phyloP scores from a whole-genome alignment of 2,888 invertebrate species.

The Scrobipalpa atriplicella region DNA sequence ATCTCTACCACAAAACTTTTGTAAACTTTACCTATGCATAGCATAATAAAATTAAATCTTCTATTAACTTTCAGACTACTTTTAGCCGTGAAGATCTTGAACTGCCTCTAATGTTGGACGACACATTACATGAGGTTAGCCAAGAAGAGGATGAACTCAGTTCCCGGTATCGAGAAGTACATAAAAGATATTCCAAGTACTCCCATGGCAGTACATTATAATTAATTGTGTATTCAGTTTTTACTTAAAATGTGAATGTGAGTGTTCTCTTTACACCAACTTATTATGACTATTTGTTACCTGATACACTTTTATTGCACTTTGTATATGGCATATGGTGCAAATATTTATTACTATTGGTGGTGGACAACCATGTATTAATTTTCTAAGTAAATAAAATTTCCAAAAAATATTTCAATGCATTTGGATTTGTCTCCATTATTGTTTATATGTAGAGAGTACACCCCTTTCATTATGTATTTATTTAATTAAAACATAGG shows the following conservation, averaged over 20 bases:
- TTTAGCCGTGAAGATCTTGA: constrained; percentile 60
- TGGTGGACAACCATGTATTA: no score
- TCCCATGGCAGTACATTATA: constrained; percentile 67
- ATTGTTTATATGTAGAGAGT: no score
- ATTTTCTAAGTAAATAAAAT: no score
- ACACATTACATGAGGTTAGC: constrained; percentile 69
- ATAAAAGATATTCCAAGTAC: constrained; percentile 61
- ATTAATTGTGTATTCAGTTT: constrained; percentile 12
- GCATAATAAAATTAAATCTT: neutral
- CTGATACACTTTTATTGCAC: no score
- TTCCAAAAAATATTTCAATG: no score
- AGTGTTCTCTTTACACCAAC: neutral
- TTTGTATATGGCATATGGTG: no score
- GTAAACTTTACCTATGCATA: neutral
- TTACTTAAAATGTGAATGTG: neutral
- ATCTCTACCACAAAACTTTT: neutral
- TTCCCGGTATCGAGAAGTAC: constrained; percentile 52
- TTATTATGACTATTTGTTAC: no score
- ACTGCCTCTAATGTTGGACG: constrained; percentile 65
- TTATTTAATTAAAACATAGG: constrained; percentile 34
- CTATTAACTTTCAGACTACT: constrained; percentile 54
- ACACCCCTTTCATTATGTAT: no score
- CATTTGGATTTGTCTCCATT: no score
- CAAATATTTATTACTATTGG: no score
- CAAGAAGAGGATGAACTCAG: constrained; percentile 72